phyloP scores from a whole-genome alignment of 2,797 vertebrate genomes.

The Hypotaenidia okinawae region DNA sequence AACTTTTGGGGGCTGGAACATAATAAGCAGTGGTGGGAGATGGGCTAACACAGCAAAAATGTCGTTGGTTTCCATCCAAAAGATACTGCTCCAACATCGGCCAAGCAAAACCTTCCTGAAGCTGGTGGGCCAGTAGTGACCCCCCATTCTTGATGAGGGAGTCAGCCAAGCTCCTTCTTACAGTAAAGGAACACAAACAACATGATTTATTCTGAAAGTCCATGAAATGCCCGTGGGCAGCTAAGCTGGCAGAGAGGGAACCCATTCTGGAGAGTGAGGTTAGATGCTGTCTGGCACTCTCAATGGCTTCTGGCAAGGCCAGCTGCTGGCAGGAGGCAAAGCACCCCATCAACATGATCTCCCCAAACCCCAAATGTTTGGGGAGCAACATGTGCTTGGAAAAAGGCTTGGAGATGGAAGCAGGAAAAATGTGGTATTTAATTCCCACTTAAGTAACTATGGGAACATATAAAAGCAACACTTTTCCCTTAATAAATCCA shows the following conservation, averaged over 20 bases:
- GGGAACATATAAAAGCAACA: neutral
- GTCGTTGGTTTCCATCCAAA: neutral
- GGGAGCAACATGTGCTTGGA: neutral
- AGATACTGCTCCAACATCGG: neutral
- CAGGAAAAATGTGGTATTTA: neutral
- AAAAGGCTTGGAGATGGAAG: neutral
- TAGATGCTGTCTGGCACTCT: neutral
- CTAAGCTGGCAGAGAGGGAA: neutral
- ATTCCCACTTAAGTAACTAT: neutral
- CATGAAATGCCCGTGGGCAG: neutral
- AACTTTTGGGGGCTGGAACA: neutral
- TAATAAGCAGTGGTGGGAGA: neutral
- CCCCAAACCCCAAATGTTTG: neutral
- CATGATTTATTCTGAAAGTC: neutral
- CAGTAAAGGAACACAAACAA: neutral
- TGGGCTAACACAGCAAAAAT: accelerated
- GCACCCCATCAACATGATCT: neutral
- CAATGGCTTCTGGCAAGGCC: neutral
- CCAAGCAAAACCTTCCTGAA: neutral
- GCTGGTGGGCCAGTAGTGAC: accelerated
- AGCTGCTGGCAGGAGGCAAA: neutral
- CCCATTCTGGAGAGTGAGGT: neutral
- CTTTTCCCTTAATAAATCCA: neutral
- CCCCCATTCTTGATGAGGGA: neutral
- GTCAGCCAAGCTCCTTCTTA: neutral